Evolutionary conservation across 2,113 vertebrate genomes (phyloP).

Genomic region (Periophthalmus modestus): DNA sequence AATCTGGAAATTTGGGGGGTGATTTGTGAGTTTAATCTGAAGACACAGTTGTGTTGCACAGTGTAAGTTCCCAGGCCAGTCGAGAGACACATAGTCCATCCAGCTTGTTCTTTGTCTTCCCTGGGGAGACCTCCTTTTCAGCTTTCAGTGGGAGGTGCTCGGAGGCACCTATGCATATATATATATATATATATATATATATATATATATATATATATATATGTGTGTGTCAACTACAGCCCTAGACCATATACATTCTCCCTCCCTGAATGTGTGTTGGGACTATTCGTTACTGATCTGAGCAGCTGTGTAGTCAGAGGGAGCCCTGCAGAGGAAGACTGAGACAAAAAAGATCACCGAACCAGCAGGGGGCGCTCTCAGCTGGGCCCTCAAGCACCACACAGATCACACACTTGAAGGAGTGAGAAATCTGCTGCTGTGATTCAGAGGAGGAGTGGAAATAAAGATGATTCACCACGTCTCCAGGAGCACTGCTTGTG

Average conservation of each 20-base stretch:
- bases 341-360: conserved; percentile 44
- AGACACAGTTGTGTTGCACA: too few species aligned
- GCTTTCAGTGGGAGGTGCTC: too few species aligned
- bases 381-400: conserved; percentile 21
- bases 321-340: conserved; percentile 36
- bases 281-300: conserved; percentile 42
- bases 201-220: too few species aligned
- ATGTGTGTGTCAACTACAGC: too few species aligned
- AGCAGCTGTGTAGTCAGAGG: conserved; percentile 38
- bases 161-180: too few species aligned
- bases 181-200: too few species aligned
- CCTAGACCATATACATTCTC: conserved; percentile 13
- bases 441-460: conserved; percentile 1
- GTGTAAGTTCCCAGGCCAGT: too few species aligned
- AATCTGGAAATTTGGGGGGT: too few species aligned
- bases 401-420: not conserved
- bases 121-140: too few species aligned
- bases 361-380: conserved; percentile 48
- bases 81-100: too few species aligned
- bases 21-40: too few species aligned
- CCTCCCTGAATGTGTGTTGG: conserved; percentile 20
- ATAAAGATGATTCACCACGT: conserved; percentile 1
- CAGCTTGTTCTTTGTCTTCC: too few species aligned
- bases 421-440: not conserved
- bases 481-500: not conserved